Evolutionary conservation across 1,140 invertebrate species (phyloP).

Genomic region (Panagrolaimus sp.): DNA sequence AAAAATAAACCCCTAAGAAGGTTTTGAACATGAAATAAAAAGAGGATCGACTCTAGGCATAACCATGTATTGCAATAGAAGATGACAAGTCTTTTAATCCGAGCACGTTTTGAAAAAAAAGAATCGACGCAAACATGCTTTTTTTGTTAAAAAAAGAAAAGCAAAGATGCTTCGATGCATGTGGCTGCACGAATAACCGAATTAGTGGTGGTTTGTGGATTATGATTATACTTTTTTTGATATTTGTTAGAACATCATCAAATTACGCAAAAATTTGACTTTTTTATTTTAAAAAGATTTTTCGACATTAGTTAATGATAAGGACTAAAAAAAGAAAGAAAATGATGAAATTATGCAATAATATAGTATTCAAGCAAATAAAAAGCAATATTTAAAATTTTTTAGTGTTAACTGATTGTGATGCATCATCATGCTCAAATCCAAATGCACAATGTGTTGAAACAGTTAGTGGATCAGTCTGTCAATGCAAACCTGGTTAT

Average conservation of each 20-base stretch:
- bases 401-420: constrained; percentile 43
- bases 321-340: no score
- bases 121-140: neutral
- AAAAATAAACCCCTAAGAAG: neutral
- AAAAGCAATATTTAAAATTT: no score
- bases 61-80: neutral
- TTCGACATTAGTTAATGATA: no score
- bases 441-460: constrained; percentile 29
- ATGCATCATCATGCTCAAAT: constrained; percentile 27
- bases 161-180: constrained; percentile 3
- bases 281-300: no score
- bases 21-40: neutral
- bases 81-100: constrained; percentile 8
- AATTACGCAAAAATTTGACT: no score
- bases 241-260: neutral
- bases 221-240: constrained; percentile 5
- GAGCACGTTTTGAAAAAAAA: constrained; percentile 9
- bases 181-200: constrained; percentile 8
- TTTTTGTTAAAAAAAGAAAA: neutral
- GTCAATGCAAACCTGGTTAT: constrained; percentile 35
- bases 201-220: constrained; percentile 10
- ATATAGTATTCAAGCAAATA: no score
- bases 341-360: no score
- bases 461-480: constrained; percentile 32
- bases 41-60: neutral